A percentile compares a stretch with the other conserved stretches of the same genome.
phyloP scores from a whole-genome alignment of 1,140 invertebrate genomes.

The Drosophila hydei region DNA sequence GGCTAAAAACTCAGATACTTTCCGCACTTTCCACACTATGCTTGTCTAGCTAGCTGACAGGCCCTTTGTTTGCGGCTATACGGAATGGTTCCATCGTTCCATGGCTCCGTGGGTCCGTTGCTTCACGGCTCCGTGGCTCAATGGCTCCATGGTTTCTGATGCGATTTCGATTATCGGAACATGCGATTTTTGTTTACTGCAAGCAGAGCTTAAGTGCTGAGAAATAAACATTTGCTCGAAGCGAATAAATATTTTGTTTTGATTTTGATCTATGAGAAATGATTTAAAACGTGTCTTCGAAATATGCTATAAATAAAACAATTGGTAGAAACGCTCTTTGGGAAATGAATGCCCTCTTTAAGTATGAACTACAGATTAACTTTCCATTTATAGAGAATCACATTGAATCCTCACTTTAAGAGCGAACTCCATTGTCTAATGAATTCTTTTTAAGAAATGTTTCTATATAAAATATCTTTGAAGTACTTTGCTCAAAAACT shows the following conservation, averaged over 20 bases:
- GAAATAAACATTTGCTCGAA: conserved; percentile 44
- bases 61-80: conserved; percentile 59
- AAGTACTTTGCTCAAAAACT: too few relatives aligned
- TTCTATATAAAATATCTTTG: too few relatives aligned
- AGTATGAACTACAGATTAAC: too few relatives aligned
- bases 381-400: too few relatives aligned
- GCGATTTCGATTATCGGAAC: conserved; percentile 64
- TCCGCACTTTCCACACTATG: conserved; percentile 26
- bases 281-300: too few relatives aligned
- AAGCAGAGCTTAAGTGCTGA: conserved; percentile 27
- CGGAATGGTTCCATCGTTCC: conserved; percentile 14
- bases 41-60: conserved; percentile 51
- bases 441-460: too few relatives aligned
- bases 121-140: conserved; percentile 12
- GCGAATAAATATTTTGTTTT: conserved; percentile 28
- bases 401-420: conserved; percentile 12
- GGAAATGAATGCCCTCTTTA: too few relatives aligned
- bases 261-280: not conserved
- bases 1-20: conserved; percentile 55
- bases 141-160: conserved; percentile 37
- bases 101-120: conserved; percentile 26
- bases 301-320: too few relatives aligned
- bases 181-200: conserved; percentile 62
- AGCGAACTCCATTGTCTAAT: too few relatives aligned
- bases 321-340: too few relatives aligned